phyloP scores from a whole-genome alignment of 2,797 vertebrate species.

The Rhynchonycteris naso region DNA sequence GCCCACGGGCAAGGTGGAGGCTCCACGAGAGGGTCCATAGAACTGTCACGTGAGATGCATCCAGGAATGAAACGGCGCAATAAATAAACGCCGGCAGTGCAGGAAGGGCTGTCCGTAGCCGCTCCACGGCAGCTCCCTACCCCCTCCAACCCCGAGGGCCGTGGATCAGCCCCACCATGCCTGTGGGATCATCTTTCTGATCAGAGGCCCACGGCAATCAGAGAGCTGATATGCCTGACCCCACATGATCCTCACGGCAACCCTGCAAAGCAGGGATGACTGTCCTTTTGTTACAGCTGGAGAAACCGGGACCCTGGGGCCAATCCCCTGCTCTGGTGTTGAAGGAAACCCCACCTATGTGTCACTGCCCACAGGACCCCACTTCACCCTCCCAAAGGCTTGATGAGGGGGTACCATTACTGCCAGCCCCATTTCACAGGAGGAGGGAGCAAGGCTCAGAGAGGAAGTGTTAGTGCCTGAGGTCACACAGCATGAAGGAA shows the following conservation, averaged over 20 bases:
- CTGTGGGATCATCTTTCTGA: neutral
- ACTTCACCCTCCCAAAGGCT: neutral
- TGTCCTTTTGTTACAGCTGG: neutral
- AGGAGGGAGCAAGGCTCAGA: neutral
- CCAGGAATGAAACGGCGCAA: neutral
- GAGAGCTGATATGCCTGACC: neutral
- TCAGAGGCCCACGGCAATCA: neutral
- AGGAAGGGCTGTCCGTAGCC: rapidly evolving
- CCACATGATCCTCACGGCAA: neutral
- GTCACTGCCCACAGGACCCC: neutral
- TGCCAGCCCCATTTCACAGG: neutral
- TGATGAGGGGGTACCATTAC: neutral
- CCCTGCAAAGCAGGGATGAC: neutral
- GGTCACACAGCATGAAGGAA: neutral
- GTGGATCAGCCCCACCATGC: neutral
- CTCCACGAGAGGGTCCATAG: neutral
- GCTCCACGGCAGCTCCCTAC: neutral
- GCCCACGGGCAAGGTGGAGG: neutral
- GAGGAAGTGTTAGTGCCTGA: neutral
- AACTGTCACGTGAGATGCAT: neutral
- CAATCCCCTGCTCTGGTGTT: rapidly evolving
- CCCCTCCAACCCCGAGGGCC: neutral
- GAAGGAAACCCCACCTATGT: neutral
- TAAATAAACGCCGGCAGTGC: neutral
- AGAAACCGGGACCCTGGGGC: neutral